Base-by-base conservation (phyloP, 2,797 vertebrate species). In the Enteromius viviparus region DNA sequence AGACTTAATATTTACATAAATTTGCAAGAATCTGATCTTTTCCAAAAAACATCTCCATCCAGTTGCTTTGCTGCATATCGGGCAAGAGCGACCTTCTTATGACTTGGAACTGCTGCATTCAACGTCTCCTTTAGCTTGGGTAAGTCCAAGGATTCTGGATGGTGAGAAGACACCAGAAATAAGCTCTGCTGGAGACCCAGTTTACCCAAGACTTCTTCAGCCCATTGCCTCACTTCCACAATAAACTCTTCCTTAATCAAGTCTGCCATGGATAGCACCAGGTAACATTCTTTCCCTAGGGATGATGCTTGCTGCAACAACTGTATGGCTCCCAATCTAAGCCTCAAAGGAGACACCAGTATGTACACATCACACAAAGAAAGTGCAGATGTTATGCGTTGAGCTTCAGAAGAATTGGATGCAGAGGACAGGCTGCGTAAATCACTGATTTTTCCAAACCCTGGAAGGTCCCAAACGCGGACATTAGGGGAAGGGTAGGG, bases 401-500 rank as follows among this genome's bases (percentile, higher is more conserved):
- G 68, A 64, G 32, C 76, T 58, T 84, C 78, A 34, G 74, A 53
- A 26, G 40, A 64, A 19, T n/a, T 64, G 10, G 64, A 80, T 1
- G 7, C 32, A 68, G 55, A 64, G 17, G 78, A 72, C 7, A 62
- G 42, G 19, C 34, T 75, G 40, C 34, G 23, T 17, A 64, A 72
- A 60, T 77, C 64, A 34, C 82, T 42, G 12, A 89, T 23, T 26
- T 76, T 82, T 34, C 84, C 83, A 55, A 87, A 58, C 34, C 86
- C 90, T 74, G 90, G 89, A 45, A 91, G 86, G 71, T 91, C 90
- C 89, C 86, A 89, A 37, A 91, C 51, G 19, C 62, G 6, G 23
- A 88, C 49, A 10, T 88, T 88, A 11, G 81, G 72, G 42, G 72
- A 49, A 6, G 80, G 76, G 70, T 87, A 85, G 12, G 82, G 58